Percentiles rank a stretch among this genome's conserved stretches.
Conservation (phyloP, 2,113 vertebrate species). For the Pterocles burchelli region DNA sequence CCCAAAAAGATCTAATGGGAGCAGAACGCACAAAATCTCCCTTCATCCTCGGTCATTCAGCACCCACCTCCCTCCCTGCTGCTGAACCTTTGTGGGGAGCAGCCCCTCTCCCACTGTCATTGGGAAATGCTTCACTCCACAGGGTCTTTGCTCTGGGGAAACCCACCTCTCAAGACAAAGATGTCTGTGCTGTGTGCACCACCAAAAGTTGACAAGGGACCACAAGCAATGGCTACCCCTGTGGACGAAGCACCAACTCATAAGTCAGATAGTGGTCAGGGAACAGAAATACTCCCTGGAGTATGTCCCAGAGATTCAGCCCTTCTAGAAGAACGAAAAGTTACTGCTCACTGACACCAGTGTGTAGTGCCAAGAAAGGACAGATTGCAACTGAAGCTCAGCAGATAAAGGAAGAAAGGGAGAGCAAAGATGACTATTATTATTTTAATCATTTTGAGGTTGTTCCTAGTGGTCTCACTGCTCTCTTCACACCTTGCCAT, state of each 20-base stretch:
- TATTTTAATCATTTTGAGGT: not conserved
- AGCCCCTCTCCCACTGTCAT: not conserved
- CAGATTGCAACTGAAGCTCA: not conserved
- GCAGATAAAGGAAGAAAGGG: not conserved
- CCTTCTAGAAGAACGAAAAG: not conserved
- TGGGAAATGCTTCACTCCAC: not conserved
- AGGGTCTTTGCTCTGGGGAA: not conserved
- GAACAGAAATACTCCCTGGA: too few relatives aligned
- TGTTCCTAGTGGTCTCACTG: not conserved
- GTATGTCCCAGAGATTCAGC: not conserved
- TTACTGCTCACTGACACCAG: not conserved
- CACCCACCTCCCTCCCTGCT: not conserved
- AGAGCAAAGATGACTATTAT: not conserved
- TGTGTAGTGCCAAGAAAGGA: not conserved
- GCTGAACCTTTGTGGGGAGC: not conserved
- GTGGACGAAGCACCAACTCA: not conserved
- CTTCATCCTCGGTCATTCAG: not conserved
- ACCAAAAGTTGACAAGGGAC: not conserved
- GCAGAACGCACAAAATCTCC: not conserved
- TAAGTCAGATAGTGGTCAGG: not conserved
- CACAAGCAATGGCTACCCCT: not conserved
- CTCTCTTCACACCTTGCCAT: not conserved
- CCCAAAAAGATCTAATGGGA: not conserved
- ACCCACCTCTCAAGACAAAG: not conserved
- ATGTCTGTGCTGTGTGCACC: not conserved